Base-by-base conservation (phyloP, 37 sponge, comb jelly and placozoan species). In the Hexactinellida sp. region DNA sequence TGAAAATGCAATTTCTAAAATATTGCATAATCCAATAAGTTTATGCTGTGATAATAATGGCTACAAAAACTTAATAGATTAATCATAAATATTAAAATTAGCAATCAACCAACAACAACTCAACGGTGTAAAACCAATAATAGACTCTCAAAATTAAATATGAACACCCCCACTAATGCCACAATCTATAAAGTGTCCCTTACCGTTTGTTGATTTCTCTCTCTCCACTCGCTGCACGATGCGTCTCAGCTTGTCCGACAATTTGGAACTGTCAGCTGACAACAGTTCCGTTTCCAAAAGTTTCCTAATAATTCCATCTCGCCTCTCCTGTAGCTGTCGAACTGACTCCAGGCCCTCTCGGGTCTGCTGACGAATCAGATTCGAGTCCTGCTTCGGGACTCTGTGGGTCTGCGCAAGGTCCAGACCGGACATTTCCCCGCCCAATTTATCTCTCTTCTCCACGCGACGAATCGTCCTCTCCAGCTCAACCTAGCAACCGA, bases 231-330 rank as follows among this genome's bases (percentile, higher is more conserved):
- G 25, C 30, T 63, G 76, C 34, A 63, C 76, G 34, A 63, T 63
- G 3, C 76, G 3, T 28, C 76, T 63, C 34, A 63, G 34, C 30
- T 63, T 63, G 13, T 63, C 76, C 5, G 76, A 63, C 76, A 63
- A n/a, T 63, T 63, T 63, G 76, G 76, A 63, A 63, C 76, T 63
- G 34, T 63, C 76, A 63, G 76, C 76, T 63, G 76, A 63, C 34
- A 63, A n/a, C 13, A 63, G 76, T 63, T 63, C 76, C 76, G 76
- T 63, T 63, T 63, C 76, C 34, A 63, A 63, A 7, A 63, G 34
- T 23, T 63, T 63, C 34, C 76, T 63, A 23, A 63, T 3, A 10
- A 63, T 63, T 23, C 76, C 76, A 32, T 63, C 76, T 25, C 76
- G 25, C 25, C 76, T 63, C 5, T 63, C 76, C 34, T 63, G 76